Conservation (phyloP, 2,888 invertebrate species). For the Kuschelorhynchus macadamiae region DNA sequence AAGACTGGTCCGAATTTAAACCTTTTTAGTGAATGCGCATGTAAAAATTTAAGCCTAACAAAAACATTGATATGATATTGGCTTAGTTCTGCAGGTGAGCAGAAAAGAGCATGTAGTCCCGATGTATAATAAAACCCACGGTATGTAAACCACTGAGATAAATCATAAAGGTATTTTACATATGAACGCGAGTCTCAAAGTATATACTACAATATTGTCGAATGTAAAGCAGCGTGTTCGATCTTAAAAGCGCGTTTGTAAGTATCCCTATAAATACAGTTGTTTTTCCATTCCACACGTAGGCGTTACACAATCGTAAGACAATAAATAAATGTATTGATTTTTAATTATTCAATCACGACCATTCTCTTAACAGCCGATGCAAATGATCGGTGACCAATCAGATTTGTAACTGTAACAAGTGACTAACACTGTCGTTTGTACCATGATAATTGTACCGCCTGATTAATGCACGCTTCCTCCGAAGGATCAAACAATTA, state of each 20-base stretch:
- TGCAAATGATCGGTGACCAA: slow-evolving; percentile 9
- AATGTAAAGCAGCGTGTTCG: neutral
- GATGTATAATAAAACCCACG: no score
- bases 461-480: neutral
- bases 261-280: slow-evolving; percentile 2
- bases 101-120: no score
- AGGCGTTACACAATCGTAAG: slow-evolving; percentile 13
- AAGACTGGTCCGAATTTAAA: no score
- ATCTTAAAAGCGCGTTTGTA: no score
- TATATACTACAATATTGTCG: no score
- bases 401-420: slow-evolving; percentile 11
- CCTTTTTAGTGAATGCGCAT: no score
- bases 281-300: slow-evolving; percentile 9
- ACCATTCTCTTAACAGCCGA: slow-evolving; percentile 12
- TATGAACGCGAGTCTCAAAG: no score
- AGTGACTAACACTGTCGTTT: slow-evolving; percentile 8
- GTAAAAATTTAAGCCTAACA: no score
- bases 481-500: neutral
- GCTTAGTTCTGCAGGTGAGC: no score
- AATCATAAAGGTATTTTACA: no score
- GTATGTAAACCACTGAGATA: no score
- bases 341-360: slow-evolving; percentile 22
- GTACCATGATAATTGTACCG: neutral
- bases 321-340: slow-evolving; percentile 12
- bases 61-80: no score